These are phyloP conservation scores for Sinonovacula constricta DNA, from an alignment of 1,140 invertebrate species.

Conservation along the genomic window DNA sequence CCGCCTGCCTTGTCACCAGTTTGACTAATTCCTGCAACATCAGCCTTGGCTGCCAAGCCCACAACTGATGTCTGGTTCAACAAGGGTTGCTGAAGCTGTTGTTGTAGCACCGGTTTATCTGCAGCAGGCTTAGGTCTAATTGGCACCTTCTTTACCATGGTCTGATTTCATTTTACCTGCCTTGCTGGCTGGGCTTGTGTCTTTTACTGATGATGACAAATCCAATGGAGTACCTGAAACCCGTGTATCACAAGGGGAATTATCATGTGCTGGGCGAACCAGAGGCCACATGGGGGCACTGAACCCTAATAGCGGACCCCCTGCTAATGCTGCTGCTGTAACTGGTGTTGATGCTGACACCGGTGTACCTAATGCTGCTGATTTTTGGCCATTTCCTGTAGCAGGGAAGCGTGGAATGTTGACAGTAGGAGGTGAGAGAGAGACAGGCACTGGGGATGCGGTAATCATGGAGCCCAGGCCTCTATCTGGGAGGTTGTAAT, in stretches of 20 bases:
- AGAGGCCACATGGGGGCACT: slow-evolving; percentile 52
- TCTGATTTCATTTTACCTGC: background rate
- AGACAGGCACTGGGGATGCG: slow-evolving; percentile 1
- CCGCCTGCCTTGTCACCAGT: slow-evolving; percentile 23
- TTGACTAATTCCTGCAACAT: background rate
- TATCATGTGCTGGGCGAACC: background rate
- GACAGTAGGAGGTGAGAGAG: slow-evolving; percentile 44
- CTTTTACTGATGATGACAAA: slow-evolving; percentile 53
- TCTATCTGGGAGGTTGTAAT: slow-evolving; percentile 73
- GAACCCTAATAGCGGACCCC: slow-evolving; percentile 29
- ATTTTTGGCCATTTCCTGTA: no score
- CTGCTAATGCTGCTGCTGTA: slow-evolving; percentile 22
- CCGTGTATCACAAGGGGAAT: slow-evolving; percentile 7
- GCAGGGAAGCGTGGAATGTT: slow-evolving; percentile 41
- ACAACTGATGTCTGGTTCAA: background rate
- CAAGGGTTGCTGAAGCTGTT: slow-evolving; percentile 14
- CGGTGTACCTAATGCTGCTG: no score
- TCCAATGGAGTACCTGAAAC: slow-evolving; percentile 66
- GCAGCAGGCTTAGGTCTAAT: background rate
- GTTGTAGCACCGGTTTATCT: background rate
- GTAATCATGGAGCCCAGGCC: slow-evolving; percentile 60
- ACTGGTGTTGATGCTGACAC: no score
- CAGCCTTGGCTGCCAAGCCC: background rate
- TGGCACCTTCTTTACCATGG: background rate
- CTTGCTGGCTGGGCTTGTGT: background rate